A percentile compares a stretch with the other conserved stretches of the same genome.
Evolutionary conservation across 2,888 invertebrate species (phyloP).

Genomic region (Micoletzkya japonica): DNA sequence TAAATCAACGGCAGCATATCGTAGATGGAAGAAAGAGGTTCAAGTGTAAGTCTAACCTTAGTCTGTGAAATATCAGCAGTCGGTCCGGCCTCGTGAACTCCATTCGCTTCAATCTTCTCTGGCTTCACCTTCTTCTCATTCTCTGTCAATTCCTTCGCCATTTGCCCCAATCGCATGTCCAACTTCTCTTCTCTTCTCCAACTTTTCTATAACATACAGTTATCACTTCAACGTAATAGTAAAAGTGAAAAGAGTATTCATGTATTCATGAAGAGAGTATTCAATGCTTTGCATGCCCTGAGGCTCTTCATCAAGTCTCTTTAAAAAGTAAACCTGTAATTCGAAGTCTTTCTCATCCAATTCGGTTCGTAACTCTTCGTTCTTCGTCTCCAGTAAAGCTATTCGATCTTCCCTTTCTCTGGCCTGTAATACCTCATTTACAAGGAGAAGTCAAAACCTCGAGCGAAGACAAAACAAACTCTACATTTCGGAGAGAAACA

Average conservation of each 20-base stretch:
- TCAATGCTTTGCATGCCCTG: too few relatives aligned
- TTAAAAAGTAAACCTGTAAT: conserved; percentile 9
- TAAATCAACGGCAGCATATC: too few relatives aligned
- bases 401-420: conserved; percentile 19
- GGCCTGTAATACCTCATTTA: conserved; percentile 13
- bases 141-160: not conserved
- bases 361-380: conserved; percentile 17
- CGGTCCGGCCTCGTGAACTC: not conserved
- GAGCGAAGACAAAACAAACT: too few relatives aligned
- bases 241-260: too few relatives aligned
- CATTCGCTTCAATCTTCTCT: conserved; percentile 17
- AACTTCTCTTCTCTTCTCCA: conserved; percentile 26
- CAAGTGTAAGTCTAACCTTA: not conserved
- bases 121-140: conserved; percentile 5
- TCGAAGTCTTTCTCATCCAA: conserved; percentile 27
- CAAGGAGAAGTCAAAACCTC: too few relatives aligned
- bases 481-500: too few relatives aligned
- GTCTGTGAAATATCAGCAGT: not conserved
- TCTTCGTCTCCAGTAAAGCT: conserved; percentile 18
- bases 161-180: conserved; percentile 21
- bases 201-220: conserved; percentile 15
- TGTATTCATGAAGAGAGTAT: too few relatives aligned
- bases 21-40: too few relatives aligned
- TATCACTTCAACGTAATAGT: too few relatives aligned
- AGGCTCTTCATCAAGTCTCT: too few relatives aligned